Base-by-base conservation (phyloP, 1,140 invertebrate genomes). In the Diachasma alloeum region DNA sequence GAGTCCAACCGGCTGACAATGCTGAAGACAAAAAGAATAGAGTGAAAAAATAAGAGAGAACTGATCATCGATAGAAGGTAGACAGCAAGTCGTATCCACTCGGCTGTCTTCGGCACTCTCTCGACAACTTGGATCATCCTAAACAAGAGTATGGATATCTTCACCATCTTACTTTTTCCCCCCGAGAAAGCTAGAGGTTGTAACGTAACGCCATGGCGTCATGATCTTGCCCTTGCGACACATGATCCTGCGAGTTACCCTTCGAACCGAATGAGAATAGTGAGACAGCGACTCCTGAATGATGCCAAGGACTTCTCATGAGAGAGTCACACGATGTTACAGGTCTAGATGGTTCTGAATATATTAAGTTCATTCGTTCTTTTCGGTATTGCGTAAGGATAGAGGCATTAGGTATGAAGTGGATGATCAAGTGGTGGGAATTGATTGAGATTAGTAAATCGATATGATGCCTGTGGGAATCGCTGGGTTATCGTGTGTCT, bases 1-100 rank as follows among this genome's bases (percentile, higher is more conserved):
- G 84, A 87, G 83, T 81, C 81, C 78, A 84, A 85, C 81, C 79
- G 77, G 77, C 81, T 81, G 83, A 85, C 86, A 86, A 87, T 87
- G 81, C 80, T 83, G 72, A 72, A 68, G 26, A n/a, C 36, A 68
- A 68, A 68, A 68, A 68, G 15, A n/a, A 17, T 39, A 63, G 19
- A 63, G 17, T 31, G 31, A 31, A 31, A 56, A 56, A 56, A 3
- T 19, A 22, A 19, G n/a, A 10, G 48, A 6, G 39, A 31, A 24
- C 48, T 56, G 71, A 56, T 72, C 71, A 72, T 31, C 46, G 26
- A 72, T 56, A 37, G 48, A 56, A 39, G 26, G 53, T 13, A 48
- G 17, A 31, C 31, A 72, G 22, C n/a, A 17, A 24, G 9, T 53
- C 15, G 46, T n/a, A 53, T 53, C 48, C 17, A 72, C 31, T 56